A percentile compares a stretch with the other conserved stretches of the same genome.
Evolutionary conservation across 2,113 vertebrate species (phyloP).

Genomic region (Solea solea): DNA sequence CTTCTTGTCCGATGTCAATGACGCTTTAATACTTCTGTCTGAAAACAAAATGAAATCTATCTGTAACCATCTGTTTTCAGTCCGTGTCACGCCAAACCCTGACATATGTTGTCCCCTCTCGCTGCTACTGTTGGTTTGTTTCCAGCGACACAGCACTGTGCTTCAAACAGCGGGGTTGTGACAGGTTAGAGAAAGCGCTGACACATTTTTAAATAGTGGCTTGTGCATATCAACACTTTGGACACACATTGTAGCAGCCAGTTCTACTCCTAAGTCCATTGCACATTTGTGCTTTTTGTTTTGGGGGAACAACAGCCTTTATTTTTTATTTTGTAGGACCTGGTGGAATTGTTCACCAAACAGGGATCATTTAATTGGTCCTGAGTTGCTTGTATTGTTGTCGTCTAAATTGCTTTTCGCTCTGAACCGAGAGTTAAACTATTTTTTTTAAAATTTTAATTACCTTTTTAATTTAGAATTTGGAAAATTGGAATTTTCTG

Average conservation of each 20-base stretch:
- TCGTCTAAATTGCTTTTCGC: too few species aligned
- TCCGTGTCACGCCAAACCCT: not conserved
- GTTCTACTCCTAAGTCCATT: not conserved
- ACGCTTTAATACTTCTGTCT: constrained; percentile 1
- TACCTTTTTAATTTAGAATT: too few species aligned
- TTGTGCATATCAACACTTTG: not conserved
- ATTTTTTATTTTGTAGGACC: constrained; percentile 25
- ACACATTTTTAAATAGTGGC: constrained; percentile 37
- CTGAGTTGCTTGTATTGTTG: not conserved
- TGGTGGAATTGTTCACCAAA: not conserved
- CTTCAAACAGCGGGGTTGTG: constrained; percentile 25
- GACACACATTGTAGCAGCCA: not conserved
- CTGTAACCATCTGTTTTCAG: not conserved
- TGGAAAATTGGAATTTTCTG: too few species aligned
- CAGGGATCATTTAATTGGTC: not conserved
- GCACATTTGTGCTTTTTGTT: not conserved
- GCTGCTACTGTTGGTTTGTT: constrained; percentile 10
- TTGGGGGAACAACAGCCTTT: not conserved
- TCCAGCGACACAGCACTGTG: constrained; percentile 17
- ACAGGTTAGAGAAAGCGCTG: constrained; percentile 19
- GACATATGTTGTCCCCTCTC: constrained; percentile 24
- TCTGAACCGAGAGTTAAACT: too few species aligned
- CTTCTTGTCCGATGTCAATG: not conserved
- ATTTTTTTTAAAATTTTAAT: too few species aligned
- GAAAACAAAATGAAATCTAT: not conserved